Base-by-base conservation (phyloP, 2,113 vertebrate species). In the Raja brachyura region DNA sequence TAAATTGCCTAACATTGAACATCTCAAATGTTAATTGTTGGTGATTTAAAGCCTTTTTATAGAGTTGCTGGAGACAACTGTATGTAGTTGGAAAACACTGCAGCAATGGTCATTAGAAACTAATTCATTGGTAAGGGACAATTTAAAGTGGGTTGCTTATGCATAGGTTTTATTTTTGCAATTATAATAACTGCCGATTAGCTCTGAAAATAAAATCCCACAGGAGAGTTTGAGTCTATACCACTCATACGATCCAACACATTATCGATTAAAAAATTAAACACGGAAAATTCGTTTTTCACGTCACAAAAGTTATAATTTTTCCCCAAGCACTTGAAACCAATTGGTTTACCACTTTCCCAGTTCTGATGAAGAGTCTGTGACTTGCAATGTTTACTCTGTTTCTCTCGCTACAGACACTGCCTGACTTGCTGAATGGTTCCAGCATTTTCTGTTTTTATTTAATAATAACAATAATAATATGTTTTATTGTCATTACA, bases 1-100 rank as follows among this genome's bases (percentile, higher is more conserved):
- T 59, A 85, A 85, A 61, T n/a, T 61, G 54, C 13, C 81, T 10
- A 59, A 61, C 54, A 61, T 22, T 59, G 79, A 85, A 61, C 54
- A 22, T 85, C 54, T 10, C 54, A 85, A 85, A 85, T 85, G 81
- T 85, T 61, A 85, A 85, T 59, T 4, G 25, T n/a, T 85, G 79
- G 48, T 83, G 54, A 85, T 85, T 61, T 85, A 85, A 85, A 85
- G 22, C 81, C 4, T 59, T 11, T 59, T 59, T 85, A 85, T 59
- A 56, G 81, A 85, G 56, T 54, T 28, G 54, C 59, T 61, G 54
- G 9, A 61, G 77, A 48, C 77, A 79, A 16, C 48, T 79, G 39
- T 54, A 22, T 54, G 33, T 79, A 18, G 77, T 48, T 79, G 33
- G 33, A 48, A 75, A 61, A 25, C 56, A 85, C 4, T 61, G 56